Percentiles rank a stretch among this genome's conserved stretches.
phyloP scores from a whole-genome alignment of 1,140 invertebrate genomes.

The Hylyphantes graminicola region DNA sequence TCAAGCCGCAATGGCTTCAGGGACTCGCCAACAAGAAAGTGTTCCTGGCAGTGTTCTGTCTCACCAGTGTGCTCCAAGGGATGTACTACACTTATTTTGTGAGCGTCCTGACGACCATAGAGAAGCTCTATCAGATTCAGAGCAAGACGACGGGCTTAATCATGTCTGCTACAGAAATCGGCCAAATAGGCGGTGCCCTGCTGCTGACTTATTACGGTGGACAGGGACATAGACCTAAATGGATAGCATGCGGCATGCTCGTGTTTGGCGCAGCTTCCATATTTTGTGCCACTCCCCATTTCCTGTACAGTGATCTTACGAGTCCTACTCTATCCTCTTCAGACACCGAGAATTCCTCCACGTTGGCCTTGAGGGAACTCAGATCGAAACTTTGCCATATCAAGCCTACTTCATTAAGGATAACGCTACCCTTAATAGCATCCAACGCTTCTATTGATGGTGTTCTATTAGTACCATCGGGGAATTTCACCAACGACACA shows the following conservation, averaged over 20 bases:
- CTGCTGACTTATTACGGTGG: conserved; percentile 90
- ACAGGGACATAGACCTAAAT: conserved; percentile 93
- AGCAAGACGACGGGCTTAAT: conserved; percentile 94
- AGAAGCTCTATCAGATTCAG: conserved; percentile 95
- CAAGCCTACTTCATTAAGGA: conserved; percentile 3
- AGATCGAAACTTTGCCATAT: conserved; percentile 55
- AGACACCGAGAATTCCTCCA: conserved; percentile 34
- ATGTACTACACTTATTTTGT: conserved; percentile 97
- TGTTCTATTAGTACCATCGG: not conserved
- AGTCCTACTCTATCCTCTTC: conserved; percentile 25
- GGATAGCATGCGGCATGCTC: conserved; percentile 94
- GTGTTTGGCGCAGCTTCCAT: conserved; percentile 88
- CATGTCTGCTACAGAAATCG: conserved; percentile 93
- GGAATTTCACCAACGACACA: conserved; percentile 17
- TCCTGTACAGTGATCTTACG: conserved; percentile 61
- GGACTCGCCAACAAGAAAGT: conserved; percentile 87
- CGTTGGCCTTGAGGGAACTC: conserved; percentile 36
- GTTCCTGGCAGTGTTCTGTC: conserved; percentile 87
- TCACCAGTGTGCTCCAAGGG: conserved; percentile 80
- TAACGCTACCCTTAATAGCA: conserved; percentile 1
- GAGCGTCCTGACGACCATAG: conserved; percentile 95
- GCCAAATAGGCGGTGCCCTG: conserved; percentile 84
- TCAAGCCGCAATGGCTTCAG: conserved; percentile 77
- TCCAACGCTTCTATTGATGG: conserved; percentile 16
- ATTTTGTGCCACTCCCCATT: conserved; percentile 79